A percentile compares a stretch with the other conserved stretches of the same genome.
phyloP scores from a whole-genome alignment of 2,888 invertebrate species.

The Diarsia mendica region DNA sequence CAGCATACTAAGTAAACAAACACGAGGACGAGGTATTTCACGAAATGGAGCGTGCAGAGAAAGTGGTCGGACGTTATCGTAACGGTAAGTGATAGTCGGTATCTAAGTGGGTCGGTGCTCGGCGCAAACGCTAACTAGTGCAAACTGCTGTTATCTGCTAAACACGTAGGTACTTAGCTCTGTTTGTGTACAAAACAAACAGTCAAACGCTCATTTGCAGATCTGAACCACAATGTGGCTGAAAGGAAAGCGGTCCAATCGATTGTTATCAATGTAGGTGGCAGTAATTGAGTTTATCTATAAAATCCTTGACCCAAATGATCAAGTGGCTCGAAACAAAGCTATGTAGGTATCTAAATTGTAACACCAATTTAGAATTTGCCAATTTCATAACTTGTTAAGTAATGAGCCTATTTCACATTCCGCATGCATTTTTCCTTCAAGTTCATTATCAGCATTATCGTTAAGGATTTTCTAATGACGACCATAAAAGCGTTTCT shows the following conservation, averaged over 20 bases:
- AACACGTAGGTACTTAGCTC: conserved; percentile 67
- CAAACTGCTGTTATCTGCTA: conserved; percentile 80
- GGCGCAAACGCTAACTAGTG: conserved; percentile 75
- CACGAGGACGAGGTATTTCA: conserved; percentile 64
- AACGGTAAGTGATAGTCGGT: conserved; percentile 81
- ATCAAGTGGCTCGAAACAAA: conserved; percentile 22
- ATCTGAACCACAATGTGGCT: conserved; percentile 52
- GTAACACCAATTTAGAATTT: conserved; percentile 11
- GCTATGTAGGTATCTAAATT: conserved; percentile 18
- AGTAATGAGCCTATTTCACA: conserved; percentile 8
- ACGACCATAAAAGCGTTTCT: neutral
- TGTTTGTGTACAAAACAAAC: conserved; percentile 69
- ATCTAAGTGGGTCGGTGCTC: conserved; percentile 86
- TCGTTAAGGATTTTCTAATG: neutral
- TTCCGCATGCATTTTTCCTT: neutral
- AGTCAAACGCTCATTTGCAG: conserved; percentile 64
- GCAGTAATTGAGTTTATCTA: conserved; percentile 61
- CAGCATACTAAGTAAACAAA: conserved; percentile 62
- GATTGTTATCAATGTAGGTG: conserved; percentile 48
- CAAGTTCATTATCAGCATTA: neutral
- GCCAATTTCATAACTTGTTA: conserved; percentile 13
- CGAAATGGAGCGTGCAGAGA: conserved; percentile 81
- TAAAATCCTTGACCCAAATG: conserved; percentile 71
- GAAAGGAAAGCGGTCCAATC: conserved; percentile 37
- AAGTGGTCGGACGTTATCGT: conserved; percentile 82